Conservation (phyloP, 2,888 invertebrate genomes). For the Ecliptopera silaceata region DNA sequence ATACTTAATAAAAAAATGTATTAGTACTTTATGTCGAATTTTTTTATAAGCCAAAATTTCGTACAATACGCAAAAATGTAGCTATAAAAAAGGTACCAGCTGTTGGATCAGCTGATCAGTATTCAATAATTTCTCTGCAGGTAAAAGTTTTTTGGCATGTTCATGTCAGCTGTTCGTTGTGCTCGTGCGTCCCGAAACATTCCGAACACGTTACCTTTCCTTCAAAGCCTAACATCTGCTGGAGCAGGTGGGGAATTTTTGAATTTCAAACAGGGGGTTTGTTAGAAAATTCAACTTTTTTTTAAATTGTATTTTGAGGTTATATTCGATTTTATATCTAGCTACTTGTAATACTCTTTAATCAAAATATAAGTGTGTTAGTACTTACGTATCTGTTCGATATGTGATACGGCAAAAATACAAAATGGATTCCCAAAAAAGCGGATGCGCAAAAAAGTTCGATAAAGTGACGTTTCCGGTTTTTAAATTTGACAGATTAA, state of each 20-base stretch:
- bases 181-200: slow-evolving; percentile 60
- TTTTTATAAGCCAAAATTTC: background rate
- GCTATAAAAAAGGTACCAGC: slow-evolving; percentile 19
- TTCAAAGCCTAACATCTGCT: slow-evolving; percentile 69
- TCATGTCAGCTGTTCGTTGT: slow-evolving; percentile 66
- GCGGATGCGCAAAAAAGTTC: slow-evolving; percentile 35
- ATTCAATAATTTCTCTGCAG: slow-evolving; percentile 49
- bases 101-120: slow-evolving; percentile 63
- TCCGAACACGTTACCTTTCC: slow-evolving; percentile 39
- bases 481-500: slow-evolving; percentile 27
- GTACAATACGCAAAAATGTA: background rate
- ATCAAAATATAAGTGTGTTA: too few species aligned
- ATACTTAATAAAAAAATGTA: too few species aligned
- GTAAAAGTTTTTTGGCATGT: slow-evolving; percentile 56
- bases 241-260: slow-evolving; percentile 72
- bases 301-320: slow-evolving; percentile 12
- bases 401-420: slow-evolving; percentile 23
- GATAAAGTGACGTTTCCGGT: slow-evolving; percentile 37
- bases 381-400: slow-evolving; percentile 32
- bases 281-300: slow-evolving; percentile 33
- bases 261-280: slow-evolving; percentile 46
- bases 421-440: slow-evolving; percentile 22
- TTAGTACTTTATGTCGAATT: too few species aligned
- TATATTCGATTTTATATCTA: background rate
- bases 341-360: too few species aligned